Conservation (phyloP, 1,140 invertebrate species). For the Galleria mellonella region DNA sequence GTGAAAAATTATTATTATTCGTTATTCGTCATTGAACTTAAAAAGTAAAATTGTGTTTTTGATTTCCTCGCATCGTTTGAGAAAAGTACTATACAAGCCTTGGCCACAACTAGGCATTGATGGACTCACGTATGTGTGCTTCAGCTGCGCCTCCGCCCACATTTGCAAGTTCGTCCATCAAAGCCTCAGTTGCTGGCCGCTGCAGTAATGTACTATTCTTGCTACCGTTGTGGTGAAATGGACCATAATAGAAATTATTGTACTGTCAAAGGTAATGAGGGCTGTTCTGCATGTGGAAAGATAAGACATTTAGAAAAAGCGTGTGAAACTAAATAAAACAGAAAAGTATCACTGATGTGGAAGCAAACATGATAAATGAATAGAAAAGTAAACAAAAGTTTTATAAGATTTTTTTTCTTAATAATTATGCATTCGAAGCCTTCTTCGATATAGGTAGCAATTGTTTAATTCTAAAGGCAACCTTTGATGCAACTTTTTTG, state of each 20-base stretch:
- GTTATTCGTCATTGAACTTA: too few species aligned
- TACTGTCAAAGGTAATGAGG: constrained; percentile 1
- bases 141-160: too few species aligned
- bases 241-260: constrained; percentile 6
- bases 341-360: constrained; percentile 6
- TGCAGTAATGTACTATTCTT: too few species aligned
- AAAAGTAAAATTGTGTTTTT: too few species aligned
- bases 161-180: too few species aligned
- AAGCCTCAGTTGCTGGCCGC: too few species aligned
- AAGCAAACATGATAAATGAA: constrained; percentile 9
- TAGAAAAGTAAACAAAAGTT: constrained; percentile 7
- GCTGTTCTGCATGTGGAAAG: constrained; percentile 6
- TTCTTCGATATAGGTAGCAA: constrained; percentile 13
- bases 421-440: constrained; percentile 1
- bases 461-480: constrained; percentile 14
- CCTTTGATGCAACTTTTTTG: constrained; percentile 13
- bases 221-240: constrained; percentile 7
- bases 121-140: too few species aligned
- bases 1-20: too few species aligned
- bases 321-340: constrained; percentile 6
- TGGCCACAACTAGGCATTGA: too few species aligned
- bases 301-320: constrained; percentile 10
- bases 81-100: too few species aligned
- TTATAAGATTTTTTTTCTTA: constrained; percentile 1
- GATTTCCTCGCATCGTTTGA: too few species aligned